Base-by-base conservation (phyloP, 2,113 vertebrate species). In the Sterrhoptilus dennistouni region DNA sequence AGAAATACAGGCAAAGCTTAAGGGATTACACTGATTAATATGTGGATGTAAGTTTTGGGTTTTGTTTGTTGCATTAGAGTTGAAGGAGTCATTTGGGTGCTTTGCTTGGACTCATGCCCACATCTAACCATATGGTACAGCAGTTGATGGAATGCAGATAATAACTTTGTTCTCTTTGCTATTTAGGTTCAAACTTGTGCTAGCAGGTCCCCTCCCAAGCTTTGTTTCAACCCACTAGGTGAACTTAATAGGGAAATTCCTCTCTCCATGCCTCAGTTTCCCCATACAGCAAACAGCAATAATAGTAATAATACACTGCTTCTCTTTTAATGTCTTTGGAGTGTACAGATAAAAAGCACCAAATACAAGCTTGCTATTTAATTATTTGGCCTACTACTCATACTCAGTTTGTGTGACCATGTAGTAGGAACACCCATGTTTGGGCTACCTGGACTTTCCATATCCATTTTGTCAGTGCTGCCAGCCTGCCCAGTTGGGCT, bases 71-170 rank as follows among this genome's bases (percentile, higher is more conserved):
- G 81, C 81, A 24, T 66, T 77, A 92, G 89, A 85, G 78, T 69
- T 83, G 83, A 90, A 92, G 88, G 88, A 96, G 53, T 70, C 33
- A 0, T 87, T 95, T 70, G 54, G 71, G 69, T 92, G 91, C 94
- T 94, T 93, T 63, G 49, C 66, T 95, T 96, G 94, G 93, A 82
- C 65, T 89, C 2, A 0, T 92, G 95, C 96, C 95, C 80, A 38
- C 2, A 3, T 82, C 66, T 96, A 96, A 96, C 74, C 93, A 79
- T 84, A 90, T 53, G 83, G 83, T 83, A 66, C 66, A 91, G 81
- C 70, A 71, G 87, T 18, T 2, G 78, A 95, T 96, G 94, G 93
- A 97, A 97, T 95, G 95, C 83, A 96, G 95, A 96, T 96, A 97
- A 95, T 60, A 90, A 83, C 90, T 89, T 90, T 36, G 31, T 96